A percentile compares a stretch with the other conserved stretches of the same genome.
Evolutionary conservation across 2,888 invertebrate species (phyloP).

Genomic region (Brachyptera putata): DNA sequence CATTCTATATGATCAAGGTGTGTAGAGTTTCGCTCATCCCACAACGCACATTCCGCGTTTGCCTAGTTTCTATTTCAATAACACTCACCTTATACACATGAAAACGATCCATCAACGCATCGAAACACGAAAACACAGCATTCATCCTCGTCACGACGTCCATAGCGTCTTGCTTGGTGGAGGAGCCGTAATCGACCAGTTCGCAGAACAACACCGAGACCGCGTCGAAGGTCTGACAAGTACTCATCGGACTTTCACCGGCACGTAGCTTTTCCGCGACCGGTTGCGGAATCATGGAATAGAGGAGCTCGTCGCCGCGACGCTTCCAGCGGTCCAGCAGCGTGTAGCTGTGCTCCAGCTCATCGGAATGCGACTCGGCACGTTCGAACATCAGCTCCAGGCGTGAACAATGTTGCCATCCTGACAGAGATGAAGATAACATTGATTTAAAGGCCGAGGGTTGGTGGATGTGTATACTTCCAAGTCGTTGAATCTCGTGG

Average conservation of each 20-base stretch:
- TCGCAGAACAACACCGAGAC: slow-evolving; percentile 80
- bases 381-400: slow-evolving; percentile 77
- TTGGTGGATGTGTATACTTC: too few relatives aligned
- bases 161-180: slow-evolving; percentile 61
- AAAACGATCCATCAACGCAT: slow-evolving; percentile 75
- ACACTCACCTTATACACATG: slow-evolving; percentile 84
- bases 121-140: slow-evolving; percentile 79
- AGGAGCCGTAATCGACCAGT: slow-evolving; percentile 57
- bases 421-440: too few relatives aligned
- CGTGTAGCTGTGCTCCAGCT: slow-evolving; percentile 71
- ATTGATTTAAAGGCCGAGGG: too few relatives aligned
- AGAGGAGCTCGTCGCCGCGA: slow-evolving; percentile 78
- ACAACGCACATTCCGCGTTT: too few relatives aligned
- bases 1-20: too few relatives aligned
- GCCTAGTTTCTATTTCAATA: too few relatives aligned
- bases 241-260: slow-evolving; percentile 70
- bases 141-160: slow-evolving; percentile 82
- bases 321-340: slow-evolving; percentile 80
- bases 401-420: slow-evolving; percentile 46
- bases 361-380: slow-evolving; percentile 72
- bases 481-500: too few relatives aligned
- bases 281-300: slow-evolving; percentile 79
- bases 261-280: slow-evolving; percentile 45
- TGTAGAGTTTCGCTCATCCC: too few relatives aligned
- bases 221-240: slow-evolving; percentile 76